Evolutionary conservation across 2,113 vertebrate species (phyloP).

Genomic region (Pionites leucogaster): DNA sequence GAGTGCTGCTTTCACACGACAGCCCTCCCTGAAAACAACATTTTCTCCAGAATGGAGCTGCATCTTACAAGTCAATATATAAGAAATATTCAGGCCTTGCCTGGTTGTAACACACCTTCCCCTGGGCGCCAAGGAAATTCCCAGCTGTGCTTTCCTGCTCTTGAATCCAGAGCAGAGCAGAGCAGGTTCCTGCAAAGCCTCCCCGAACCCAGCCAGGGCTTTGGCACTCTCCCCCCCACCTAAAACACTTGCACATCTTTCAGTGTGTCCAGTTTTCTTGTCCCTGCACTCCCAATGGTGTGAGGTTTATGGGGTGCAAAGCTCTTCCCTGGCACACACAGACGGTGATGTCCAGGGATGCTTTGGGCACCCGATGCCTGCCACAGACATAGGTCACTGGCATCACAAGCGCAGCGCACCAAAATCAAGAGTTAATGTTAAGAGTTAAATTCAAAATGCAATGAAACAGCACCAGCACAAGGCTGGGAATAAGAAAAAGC

Average conservation of each 20-base stretch:
- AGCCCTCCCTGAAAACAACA: background rate
- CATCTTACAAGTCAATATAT: background rate
- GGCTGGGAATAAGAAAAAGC: background rate
- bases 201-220: background rate
- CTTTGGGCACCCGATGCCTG: background rate
- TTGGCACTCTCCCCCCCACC: rapidly evolving
- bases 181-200: background rate
- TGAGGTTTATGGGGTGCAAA: background rate
- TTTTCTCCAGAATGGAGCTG: background rate
- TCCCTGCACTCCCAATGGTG: rapidly evolving
- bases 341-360: background rate
- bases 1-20: background rate
- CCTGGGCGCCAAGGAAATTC: rapidly evolving
- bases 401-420: rapidly evolving
- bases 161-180: background rate
- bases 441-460: background rate
- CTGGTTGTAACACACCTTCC: background rate
- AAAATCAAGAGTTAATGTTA: background rate
- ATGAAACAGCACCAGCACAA: background rate
- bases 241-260: background rate
- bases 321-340: background rate
- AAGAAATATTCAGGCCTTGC: background rate
- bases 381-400: too few species aligned
- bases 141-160: background rate
- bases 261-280: rapidly evolving